A percentile compares a stretch with the other conserved stretches of the same genome.
phyloP scores from a whole-genome alignment of 2,113 vertebrate species.

The Nipponia nippon region DNA sequence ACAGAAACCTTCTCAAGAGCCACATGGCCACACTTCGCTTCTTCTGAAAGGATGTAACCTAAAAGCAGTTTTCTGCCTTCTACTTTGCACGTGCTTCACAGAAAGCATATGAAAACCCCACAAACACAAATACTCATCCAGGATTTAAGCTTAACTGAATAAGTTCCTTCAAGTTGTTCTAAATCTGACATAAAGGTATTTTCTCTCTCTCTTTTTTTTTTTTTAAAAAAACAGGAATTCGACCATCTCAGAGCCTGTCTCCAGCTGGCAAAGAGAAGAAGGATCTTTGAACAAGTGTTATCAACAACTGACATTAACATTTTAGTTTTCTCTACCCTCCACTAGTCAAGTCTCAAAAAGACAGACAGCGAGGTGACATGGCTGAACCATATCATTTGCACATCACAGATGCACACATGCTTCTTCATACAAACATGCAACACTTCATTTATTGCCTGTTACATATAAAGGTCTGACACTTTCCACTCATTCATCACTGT shows the following conservation, averaged over 20 bases:
- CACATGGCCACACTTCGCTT: neutral
- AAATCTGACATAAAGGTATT: neutral
- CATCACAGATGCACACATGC: neutral
- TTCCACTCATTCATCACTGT: neutral
- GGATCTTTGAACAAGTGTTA: neutral
- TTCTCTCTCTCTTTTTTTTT: neutral
- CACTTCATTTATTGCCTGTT: neutral
- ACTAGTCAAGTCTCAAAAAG: neutral
- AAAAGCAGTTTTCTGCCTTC: neutral
- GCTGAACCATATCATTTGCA: neutral
- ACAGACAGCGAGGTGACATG: neutral
- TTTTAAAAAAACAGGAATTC: no score
- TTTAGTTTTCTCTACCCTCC: neutral
- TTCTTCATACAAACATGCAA: neutral
- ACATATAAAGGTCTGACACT: neutral
- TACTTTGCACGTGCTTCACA: neutral
- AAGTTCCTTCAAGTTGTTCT: neutral
- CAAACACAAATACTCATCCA: neutral
- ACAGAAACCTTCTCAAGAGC: neutral
- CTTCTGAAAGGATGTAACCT: neutral
- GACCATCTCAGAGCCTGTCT: neutral
- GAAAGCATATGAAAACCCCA: neutral
- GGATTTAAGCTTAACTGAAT: neutral
- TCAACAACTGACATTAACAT: neutral
- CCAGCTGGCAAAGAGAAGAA: neutral